These are phyloP conservation scores for Pogonocherus hispidulus DNA, from an alignment of 2,888 invertebrate genomes.

Conservation along the genomic window DNA sequence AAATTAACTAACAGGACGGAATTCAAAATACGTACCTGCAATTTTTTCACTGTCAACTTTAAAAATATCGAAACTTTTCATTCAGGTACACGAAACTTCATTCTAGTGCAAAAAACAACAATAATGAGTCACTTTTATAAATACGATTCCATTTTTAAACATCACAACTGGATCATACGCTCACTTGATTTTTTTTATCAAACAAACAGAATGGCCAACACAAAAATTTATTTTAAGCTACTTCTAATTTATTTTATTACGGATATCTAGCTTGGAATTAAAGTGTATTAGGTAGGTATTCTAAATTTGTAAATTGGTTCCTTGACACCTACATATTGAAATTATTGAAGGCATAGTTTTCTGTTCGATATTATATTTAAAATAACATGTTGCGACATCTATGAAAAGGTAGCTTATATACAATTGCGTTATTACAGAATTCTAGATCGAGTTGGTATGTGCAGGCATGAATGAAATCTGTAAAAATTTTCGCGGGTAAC, in stretches of 20 bases:
- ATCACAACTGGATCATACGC: conserved; percentile 33
- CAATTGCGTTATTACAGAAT: conserved; percentile 1
- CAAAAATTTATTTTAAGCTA: not conserved
- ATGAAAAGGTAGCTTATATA: not conserved
- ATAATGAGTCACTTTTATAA: conserved; percentile 56
- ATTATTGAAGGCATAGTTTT: conserved; percentile 36
- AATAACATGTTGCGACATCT: conserved; percentile 32
- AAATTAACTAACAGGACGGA: conserved; percentile 15
- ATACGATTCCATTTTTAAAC: conserved; percentile 55
- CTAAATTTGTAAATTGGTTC: conserved; percentile 40
- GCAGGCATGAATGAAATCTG: too few relatives aligned
- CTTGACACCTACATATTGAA: conserved; percentile 43
- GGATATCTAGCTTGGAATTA: conserved; percentile 1
- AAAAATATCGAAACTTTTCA: conserved; percentile 29
- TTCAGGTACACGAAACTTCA: conserved; percentile 37
- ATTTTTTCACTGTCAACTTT: conserved; percentile 16
- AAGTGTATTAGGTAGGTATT: conserved; percentile 17
- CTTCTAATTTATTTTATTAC: not conserved
- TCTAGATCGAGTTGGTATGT: too few relatives aligned
- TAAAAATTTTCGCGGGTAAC: too few relatives aligned
- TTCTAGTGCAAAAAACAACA: conserved; percentile 52
- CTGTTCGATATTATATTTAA: conserved; percentile 8
- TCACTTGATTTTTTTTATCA: conserved; percentile 26
- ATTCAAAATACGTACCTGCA: conserved; percentile 17
- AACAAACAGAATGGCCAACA: not conserved